phyloP scores from a whole-genome alignment of 2,797 vertebrate species.

The Peromyscus nudipes region DNA sequence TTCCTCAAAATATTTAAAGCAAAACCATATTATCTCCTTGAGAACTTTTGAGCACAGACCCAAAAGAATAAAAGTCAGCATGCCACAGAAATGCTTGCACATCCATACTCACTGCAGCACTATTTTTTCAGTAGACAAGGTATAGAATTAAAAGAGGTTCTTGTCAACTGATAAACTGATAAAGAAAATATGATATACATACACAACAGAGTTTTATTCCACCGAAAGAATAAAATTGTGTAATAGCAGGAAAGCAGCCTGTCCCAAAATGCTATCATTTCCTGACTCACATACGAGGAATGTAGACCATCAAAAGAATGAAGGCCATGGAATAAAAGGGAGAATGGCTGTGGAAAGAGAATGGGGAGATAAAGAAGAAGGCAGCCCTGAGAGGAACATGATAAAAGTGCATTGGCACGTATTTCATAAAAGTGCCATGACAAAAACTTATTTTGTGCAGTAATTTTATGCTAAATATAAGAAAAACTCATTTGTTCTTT shows the following conservation, averaged over 20 bases:
- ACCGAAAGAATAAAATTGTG: too few relatives aligned
- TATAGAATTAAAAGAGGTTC: not conserved
- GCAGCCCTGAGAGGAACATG: not conserved
- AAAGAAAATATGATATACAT: not conserved
- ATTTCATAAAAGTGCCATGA: too few relatives aligned
- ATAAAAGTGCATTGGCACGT: not conserved
- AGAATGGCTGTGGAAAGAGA: not conserved
- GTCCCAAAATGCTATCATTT: too few relatives aligned
- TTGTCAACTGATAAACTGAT: not conserved
- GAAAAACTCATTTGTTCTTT: not conserved
- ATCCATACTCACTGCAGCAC: not conserved
- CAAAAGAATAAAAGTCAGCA: not conserved
- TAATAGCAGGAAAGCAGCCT: not conserved
- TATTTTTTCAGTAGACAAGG: too few relatives aligned
- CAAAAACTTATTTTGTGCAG: not conserved
- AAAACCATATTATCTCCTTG: not conserved
- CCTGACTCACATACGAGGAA: not conserved
- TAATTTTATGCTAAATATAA: not conserved
- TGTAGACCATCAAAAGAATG: not conserved
- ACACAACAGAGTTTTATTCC: too few relatives aligned
- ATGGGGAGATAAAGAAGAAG: not conserved
- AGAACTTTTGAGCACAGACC: too few relatives aligned
- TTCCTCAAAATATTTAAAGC: not conserved
- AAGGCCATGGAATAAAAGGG: too few relatives aligned
- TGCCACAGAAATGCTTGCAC: not conserved